Percentiles rank a stretch among this genome's conserved stretches.
Conservation (phyloP, 2,113 vertebrate species). For the Baryphthengus martii region DNA sequence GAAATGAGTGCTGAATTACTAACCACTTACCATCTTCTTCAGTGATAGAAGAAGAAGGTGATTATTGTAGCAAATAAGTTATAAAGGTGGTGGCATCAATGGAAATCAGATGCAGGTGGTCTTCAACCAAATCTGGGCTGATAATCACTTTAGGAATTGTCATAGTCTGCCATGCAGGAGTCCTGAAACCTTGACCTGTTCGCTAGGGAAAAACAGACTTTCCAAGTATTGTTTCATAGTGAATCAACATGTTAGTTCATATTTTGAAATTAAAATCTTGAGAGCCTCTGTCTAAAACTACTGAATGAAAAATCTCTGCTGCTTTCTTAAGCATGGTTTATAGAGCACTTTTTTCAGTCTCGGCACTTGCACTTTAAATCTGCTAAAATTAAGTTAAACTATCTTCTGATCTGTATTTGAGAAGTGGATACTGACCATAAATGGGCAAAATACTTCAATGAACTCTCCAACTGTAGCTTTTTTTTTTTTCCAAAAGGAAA, state of each 20-base stretch:
- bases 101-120: background rate
- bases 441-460: constrained; percentile 35
- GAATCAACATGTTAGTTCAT: background rate
- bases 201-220: background rate
- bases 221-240: background rate
- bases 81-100: background rate
- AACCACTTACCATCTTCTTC: background rate
- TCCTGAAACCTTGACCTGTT: background rate
- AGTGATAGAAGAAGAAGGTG: background rate
- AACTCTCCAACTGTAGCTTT: background rate
- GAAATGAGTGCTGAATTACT: background rate
- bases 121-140: background rate
- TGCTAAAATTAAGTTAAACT: background rate
- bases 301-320: background rate
- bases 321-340: background rate
- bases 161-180: background rate
- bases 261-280: background rate
- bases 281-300: background rate
- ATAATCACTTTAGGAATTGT: background rate
- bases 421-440: constrained; percentile 8
- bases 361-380: background rate
- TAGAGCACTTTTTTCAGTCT: background rate
- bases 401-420: background rate
- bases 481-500: background rate
- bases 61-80: background rate